These are phyloP conservation scores for Alaudala cheleensis DNA, from an alignment of 2,113 vertebrate species.

Conservation along the genomic window DNA sequence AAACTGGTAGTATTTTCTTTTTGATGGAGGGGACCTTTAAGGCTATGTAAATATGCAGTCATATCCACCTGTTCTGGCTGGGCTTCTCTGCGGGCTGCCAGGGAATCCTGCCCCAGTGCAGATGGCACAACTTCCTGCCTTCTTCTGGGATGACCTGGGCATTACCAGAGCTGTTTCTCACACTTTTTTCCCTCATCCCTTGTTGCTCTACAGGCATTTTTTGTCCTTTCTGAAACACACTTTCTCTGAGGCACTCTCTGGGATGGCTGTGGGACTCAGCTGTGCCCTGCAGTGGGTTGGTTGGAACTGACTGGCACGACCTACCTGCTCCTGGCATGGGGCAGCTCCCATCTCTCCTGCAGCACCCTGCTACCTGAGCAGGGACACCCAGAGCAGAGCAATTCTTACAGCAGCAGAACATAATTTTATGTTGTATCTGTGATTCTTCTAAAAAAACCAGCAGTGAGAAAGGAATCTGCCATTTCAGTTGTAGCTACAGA, in stretches of 20 bases:
- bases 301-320: neutral
- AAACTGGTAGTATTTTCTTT: neutral
- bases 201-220: neutral
- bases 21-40: neutral
- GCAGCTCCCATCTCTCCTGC: rapidly evolving
- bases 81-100: rapidly evolving
- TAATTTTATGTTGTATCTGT: neutral
- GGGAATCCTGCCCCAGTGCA: rapidly evolving
- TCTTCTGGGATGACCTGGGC: neutral
- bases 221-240: neutral
- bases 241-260: rapidly evolving
- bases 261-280: neutral
- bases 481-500: neutral
- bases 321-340: rapidly evolving
- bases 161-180: neutral
- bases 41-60: rapidly evolving
- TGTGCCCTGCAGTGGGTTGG: neutral
- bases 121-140: rapidly evolving
- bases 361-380: no score
- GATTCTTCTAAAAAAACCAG: neutral
- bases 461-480: neutral
- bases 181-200: neutral
- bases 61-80: neutral
- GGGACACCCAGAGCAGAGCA: neutral
- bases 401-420: neutral